Percentiles rank a stretch among this genome's conserved stretches.
phyloP scores from a whole-genome alignment of 2,113 vertebrate species.

The Elephantulus edwardii region DNA sequence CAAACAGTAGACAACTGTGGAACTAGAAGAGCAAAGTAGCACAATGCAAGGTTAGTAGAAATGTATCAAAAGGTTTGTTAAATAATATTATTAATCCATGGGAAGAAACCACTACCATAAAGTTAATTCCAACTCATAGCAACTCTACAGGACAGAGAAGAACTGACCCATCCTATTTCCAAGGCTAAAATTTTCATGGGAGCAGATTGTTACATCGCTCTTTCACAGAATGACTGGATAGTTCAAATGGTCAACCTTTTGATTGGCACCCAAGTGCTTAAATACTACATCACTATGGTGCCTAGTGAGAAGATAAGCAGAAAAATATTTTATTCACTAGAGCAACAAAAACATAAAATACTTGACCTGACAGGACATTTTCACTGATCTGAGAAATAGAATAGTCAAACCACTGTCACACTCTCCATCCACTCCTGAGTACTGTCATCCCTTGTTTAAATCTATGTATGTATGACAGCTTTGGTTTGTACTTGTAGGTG shows the following conservation, averaged over 20 bases:
- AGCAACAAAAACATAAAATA: constrained; percentile 52
- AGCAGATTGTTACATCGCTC: too few relatives aligned
- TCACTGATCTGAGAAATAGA: constrained; percentile 2
- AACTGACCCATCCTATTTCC: too few relatives aligned
- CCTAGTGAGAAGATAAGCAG: too few relatives aligned
- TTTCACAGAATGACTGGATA: too few relatives aligned
- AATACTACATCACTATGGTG: too few relatives aligned
- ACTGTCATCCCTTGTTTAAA: background rate
- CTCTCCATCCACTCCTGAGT: background rate
- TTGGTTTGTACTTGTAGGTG: background rate
- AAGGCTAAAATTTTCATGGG: too few relatives aligned
- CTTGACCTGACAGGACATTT: background rate
- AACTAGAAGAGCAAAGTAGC: background rate
- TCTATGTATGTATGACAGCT: background rate
- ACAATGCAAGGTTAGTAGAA: constrained; percentile 12
- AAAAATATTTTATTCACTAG: constrained; percentile 35
- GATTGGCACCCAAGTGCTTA: too few relatives aligned
- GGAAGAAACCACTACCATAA: background rate
- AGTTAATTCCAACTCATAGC: too few relatives aligned
- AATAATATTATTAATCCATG: constrained; percentile 11
- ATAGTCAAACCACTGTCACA: constrained; percentile 37
- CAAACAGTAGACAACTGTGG: too few relatives aligned
- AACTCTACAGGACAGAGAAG: too few relatives aligned
- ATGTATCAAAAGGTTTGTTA: constrained; percentile 42
- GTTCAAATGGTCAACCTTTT: too few relatives aligned